phyloP scores from a whole-genome alignment of 2,797 vertebrate species.

The Enteromius afrohamiltoni region DNA sequence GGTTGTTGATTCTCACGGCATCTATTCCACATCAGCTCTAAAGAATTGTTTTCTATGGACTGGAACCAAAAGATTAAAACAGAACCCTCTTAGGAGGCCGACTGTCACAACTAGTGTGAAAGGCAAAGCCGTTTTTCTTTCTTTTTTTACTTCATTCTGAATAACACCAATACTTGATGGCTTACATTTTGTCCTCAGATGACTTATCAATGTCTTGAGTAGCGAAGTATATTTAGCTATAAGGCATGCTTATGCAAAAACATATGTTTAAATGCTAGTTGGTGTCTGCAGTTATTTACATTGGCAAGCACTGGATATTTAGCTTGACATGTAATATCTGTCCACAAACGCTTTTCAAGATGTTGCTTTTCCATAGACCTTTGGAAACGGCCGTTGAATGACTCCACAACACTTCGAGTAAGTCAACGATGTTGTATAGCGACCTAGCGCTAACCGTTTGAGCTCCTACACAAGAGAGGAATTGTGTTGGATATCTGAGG shows the following conservation, averaged over 20 bases:
- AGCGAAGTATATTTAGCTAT: background rate
- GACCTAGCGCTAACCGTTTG: slow-evolving; percentile 50
- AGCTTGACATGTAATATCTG: slow-evolving; percentile 24
- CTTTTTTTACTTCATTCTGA: background rate
- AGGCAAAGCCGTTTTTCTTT: background rate
- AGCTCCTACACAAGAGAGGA: slow-evolving; percentile 67
- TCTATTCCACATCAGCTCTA: slow-evolving; percentile 61
- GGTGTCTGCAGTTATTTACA: slow-evolving; percentile 7
- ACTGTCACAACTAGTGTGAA: slow-evolving; percentile 54
- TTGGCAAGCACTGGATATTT: slow-evolving; percentile 35
- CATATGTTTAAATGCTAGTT: slow-evolving; percentile 28
- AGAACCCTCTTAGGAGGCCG: slow-evolving; percentile 60
- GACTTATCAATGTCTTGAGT: background rate
- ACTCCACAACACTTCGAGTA: slow-evolving; percentile 36
- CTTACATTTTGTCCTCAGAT: background rate
- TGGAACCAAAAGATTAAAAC: slow-evolving; percentile 76
- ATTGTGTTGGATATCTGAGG: slow-evolving; percentile 74
- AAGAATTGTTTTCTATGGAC: slow-evolving; percentile 74
- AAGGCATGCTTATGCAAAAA: background rate
- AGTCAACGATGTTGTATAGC: slow-evolving; percentile 49
- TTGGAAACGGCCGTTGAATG: slow-evolving; percentile 43
- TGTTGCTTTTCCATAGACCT: slow-evolving; percentile 39
- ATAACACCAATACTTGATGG: slow-evolving; percentile 7
- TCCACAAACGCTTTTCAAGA: slow-evolving; percentile 25
- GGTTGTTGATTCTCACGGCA: slow-evolving; percentile 60